phyloP scores from a whole-genome alignment of 2,113 vertebrate genomes.

The Notiomystis cincta region DNA sequence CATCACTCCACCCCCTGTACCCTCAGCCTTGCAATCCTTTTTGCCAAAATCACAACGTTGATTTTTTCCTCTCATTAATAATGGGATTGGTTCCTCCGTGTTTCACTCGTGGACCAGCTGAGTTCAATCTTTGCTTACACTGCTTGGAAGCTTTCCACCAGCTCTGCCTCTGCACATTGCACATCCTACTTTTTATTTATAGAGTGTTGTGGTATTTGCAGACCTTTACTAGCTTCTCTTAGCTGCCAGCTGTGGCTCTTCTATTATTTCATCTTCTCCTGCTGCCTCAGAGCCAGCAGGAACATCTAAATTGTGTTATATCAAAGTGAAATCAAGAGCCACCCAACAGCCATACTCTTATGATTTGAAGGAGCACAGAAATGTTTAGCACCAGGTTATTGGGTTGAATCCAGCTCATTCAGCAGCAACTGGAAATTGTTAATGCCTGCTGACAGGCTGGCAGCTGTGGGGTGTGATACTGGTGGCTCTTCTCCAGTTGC shows the following conservation, averaged over 20 bases:
- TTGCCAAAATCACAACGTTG: background rate
- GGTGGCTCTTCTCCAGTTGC: background rate
- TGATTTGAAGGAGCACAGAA: background rate
- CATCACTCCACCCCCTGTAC: fast-evolving
- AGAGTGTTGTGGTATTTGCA: background rate
- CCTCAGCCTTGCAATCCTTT: background rate
- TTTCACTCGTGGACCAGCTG: background rate
- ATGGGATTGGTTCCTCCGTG: background rate
- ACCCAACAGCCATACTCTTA: background rate
- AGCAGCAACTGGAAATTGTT: background rate
- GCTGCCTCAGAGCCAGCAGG: background rate
- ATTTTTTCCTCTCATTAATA: background rate
- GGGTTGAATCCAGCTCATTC: background rate
- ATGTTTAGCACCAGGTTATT: background rate
- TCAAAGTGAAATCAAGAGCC: background rate
- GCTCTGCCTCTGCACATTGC: background rate
- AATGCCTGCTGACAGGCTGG: background rate
- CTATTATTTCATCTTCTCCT: background rate
- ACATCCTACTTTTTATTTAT: background rate
- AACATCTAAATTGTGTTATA: background rate
- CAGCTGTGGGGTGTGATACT: background rate
- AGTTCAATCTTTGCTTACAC: background rate
- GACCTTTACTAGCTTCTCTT: background rate
- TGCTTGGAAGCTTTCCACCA: background rate
- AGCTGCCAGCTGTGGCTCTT: background rate